Conservation (phyloP, 35 echinoderm and acorn worm genomes). For the Stichopus chloronotus region DNA sequence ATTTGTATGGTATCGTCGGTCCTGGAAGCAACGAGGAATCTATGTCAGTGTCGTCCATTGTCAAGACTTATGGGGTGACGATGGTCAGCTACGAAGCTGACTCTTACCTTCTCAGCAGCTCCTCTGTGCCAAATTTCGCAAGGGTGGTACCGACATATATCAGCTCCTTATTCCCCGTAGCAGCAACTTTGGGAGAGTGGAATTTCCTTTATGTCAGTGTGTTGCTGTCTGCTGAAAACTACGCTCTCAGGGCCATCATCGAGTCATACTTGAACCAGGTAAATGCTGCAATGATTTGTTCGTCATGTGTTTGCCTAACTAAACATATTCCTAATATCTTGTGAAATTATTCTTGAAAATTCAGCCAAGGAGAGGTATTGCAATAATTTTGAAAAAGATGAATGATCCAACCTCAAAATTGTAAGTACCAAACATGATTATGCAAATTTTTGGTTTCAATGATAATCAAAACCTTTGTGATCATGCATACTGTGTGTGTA, state of each 20-base stretch:
- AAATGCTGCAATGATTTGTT: neutral
- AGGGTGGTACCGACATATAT: slow-evolving; percentile 52
- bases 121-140: slow-evolving; percentile 57
- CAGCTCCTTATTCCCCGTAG: slow-evolving; percentile 10
- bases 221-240: slow-evolving; percentile 28
- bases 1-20: slow-evolving; percentile 82
- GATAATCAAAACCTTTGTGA: too few species aligned
- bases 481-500: too few species aligned
- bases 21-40: slow-evolving; percentile 74
- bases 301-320: neutral
- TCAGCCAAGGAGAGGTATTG: too few species aligned
- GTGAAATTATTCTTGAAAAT: too few species aligned
- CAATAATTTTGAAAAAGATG: too few species aligned
- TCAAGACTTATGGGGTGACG: slow-evolving; percentile 55
- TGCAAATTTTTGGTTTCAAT: too few species aligned
- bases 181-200: slow-evolving; percentile 8
- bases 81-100: slow-evolving; percentile 69
- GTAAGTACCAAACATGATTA: too few species aligned
- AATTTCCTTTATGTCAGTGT: slow-evolving; percentile 52
- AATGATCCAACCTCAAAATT: too few species aligned
- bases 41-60: slow-evolving; percentile 44
- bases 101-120: slow-evolving; percentile 60
- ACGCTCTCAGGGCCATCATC: neutral
- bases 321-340: too few species aligned
- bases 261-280: slow-evolving; percentile 13